Evolutionary conservation across 2,797 vertebrate species (phyloP), one percentile per base, ranked within the genome.

Genomic region (Lagodon rhomboides): DNA sequence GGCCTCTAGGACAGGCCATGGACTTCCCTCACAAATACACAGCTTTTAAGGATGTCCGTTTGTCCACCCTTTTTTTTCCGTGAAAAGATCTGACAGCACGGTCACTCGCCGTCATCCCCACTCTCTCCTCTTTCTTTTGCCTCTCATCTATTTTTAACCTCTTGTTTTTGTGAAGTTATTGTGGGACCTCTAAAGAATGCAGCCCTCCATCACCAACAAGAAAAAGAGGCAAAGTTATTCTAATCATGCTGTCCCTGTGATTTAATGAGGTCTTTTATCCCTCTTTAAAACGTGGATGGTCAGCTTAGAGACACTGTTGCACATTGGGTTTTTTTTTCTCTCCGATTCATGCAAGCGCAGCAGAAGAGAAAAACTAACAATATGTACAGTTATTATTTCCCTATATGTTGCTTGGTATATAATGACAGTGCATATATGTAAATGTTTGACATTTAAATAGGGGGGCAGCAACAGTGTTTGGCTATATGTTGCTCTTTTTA

Each of bases 1-100:
- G 80, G 77, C 68, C 73, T 84, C 50, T 23, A 55, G 79, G 80
- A 85, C 60, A 81, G 82, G 27, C 77, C 60, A 1, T 68, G 77
- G 75, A 89, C 83, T 87, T 92, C 85, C 87, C 82, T 89, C 80
- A 87, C 66, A 86, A 88, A 86, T 79, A 83, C 73, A 64, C 44
- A 64, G 81, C 75, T 54, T 82, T 74, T 67, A 79, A 91, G 93
- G 93, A 94, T 89, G 89, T 94, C 93, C 89, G 90, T 76, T 79
- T 77, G 87, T 87, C 86, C 87, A 85, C 84, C 88, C 91, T 84
- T 72, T 90, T 72, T 90, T 92, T 92, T 92, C 88, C 88, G 77
- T 83, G 79, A 82, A 89, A 83, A 85, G 66, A 84, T 88, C 88
- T 85, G 88, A 89, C 84, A 85, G 79, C 81, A 23, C 74, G 80